A percentile compares a stretch with the other conserved stretches of the same genome.
These are phyloP conservation scores for Babyrousa celebensis DNA, from an alignment of 2,797 vertebrate species.

Conservation along the genomic window DNA sequence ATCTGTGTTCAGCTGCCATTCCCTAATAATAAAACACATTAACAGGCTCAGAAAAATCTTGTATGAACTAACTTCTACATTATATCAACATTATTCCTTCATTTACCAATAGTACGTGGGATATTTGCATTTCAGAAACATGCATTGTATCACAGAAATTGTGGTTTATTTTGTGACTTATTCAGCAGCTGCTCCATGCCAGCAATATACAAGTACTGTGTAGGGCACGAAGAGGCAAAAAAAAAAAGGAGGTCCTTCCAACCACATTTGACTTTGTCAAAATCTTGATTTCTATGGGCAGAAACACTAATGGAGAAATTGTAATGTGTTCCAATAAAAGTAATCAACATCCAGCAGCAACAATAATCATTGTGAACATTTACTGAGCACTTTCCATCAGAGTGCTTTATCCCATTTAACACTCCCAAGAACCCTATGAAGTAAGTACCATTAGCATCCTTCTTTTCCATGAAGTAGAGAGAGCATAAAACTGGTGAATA, in stretches of 20 bases:
- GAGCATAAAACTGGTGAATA: background rate
- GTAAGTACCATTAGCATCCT: background rate
- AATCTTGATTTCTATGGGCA: constrained; percentile 21
- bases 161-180: background rate
- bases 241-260: background rate
- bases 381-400: background rate
- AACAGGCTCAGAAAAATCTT: background rate
- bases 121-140: constrained; percentile 46
- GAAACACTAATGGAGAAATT: background rate
- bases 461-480: background rate
- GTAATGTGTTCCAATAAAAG: background rate
- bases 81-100: background rate
- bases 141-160: background rate
- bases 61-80: background rate
- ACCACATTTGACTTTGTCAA: background rate
- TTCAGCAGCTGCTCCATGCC: background rate
- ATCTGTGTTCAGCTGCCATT: background rate
- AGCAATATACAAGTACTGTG: background rate
- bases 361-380: background rate
- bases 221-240: background rate
- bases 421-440: background rate
- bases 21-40: background rate
- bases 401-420: background rate
- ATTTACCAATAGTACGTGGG: background rate
- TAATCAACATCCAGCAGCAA: background rate